Base-by-base conservation (phyloP, 2,113 vertebrate species). In the Alouatta palliata region DNA sequence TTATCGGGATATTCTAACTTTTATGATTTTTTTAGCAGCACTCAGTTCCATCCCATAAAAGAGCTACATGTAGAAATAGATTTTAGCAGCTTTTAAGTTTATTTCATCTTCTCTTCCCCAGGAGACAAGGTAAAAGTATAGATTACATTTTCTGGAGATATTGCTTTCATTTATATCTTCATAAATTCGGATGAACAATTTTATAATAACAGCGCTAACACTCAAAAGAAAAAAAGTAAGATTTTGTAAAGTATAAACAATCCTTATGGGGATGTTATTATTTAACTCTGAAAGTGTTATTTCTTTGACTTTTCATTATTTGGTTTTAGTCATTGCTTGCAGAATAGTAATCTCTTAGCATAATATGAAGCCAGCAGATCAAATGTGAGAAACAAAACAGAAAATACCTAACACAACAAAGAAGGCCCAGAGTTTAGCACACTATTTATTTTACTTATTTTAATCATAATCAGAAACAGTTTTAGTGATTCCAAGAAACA, bases 141-240 rank as follows among this genome's bases (percentile, higher is more conserved):
- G 94, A 97, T 93, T 61, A 87, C 70, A 91, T 92, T 97, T 95
- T 96, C 77, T 83, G 45, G 12, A 2, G 52, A 82, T 97, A 96
- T 87, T 96, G 68, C 75, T 95, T 98, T 90, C 70, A 92, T 92
- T 95, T 96, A 85, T 91, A 68, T 94, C 79, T 96, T 95, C 92
- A 94, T 96, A 83, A 75, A 91, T 95, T 93, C 87, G 7, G 20
- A 86, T 95, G 54, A 73, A 94, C 88, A 83, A 35, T 97, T 96
- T 94, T 80, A 93, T 87, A 97, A 16, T 75, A 97, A 93, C 52
- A 75, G 58, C 47, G 2, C 40, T 95, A 83, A 97, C 85, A 79
- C 83, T 25, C 11, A 45, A 86, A 93, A 66, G 25, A 87, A 91
- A 92, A 94, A 88, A 40, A 71, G 27, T n/a, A 56, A 30, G 27